Evolutionary conservation across 1,140 invertebrate species (phyloP), one percentile per base, ranked within the genome.

Genomic region (Hycleus cichorii): DNA sequence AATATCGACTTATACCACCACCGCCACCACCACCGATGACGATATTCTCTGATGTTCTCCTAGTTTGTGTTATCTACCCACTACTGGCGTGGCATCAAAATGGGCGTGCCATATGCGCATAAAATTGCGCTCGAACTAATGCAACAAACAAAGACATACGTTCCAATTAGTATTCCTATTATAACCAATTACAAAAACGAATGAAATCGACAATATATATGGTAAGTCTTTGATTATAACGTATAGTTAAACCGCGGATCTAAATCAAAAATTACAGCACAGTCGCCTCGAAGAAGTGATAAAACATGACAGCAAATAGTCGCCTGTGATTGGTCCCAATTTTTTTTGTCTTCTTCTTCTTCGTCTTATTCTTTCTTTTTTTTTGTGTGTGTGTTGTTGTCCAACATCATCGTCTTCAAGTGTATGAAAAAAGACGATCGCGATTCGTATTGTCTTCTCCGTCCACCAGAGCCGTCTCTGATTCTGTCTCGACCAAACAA

Each of bases 291-390:
- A 59, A 60, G 60, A 66, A 70, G 65, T 72, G 70, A 72, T 67
- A 72, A 70, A 72, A 72, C 70, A 72, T 72, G 70, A 72, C 68
- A 72, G 64, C 68, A 65, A 65, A 65, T 60, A 50, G 62, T 57
- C 65, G 52, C 42, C 59, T 63, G 66, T 69, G 70, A 69, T 68
- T 69, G 70, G 68, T 64, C 7, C 32, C 3, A 3, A 7, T 54
- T 50, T 24, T 44, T 24, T 12, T 44, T 10, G 43, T 44, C 43
- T 44, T 24, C 43, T 44, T 44, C 43, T 24, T 44, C 43, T 44
- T 44, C 43, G 5, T 11, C n/a, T 12, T 24, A 4, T 24, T 11
- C 43, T 11, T 1, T 44, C 0, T 32, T 32, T 32, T 7, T 32
- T 32, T 7, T 32, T 32, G 4, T 4, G 4, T 7, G 32, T 7